These are phyloP conservation scores for Notodonta ziczac DNA, from an alignment of 2,888 invertebrate species.

Conservation along the genomic window DNA sequence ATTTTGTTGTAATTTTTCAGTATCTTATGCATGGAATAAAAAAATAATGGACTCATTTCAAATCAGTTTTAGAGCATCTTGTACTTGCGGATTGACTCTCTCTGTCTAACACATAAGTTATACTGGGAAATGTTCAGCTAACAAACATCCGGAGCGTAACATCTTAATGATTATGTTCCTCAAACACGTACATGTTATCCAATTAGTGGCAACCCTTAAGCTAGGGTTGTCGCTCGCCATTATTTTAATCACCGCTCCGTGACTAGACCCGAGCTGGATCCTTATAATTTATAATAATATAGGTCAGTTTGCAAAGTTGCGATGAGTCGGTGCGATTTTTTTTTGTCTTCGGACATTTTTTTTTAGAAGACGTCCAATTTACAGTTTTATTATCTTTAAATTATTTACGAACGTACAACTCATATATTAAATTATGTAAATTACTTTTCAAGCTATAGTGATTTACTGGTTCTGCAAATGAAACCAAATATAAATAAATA, in stretches of 20 bases:
- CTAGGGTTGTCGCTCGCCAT: constrained; percentile 49
- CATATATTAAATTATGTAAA: too few relatives aligned
- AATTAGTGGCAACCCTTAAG: constrained; percentile 44
- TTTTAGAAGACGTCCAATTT: too few relatives aligned
- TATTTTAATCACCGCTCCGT: constrained; percentile 54
- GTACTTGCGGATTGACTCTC: neutral
- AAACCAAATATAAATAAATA: too few relatives aligned
- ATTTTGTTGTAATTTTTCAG: too few relatives aligned
- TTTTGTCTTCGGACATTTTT: neutral
- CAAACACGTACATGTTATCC: constrained; percentile 43
- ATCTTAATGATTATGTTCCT: constrained; percentile 36
- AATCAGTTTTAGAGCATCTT: too few relatives aligned
- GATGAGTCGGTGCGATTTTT: neutral
- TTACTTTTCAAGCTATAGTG: too few relatives aligned
- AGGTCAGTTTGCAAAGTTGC: constrained; percentile 9
- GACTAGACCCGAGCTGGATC: constrained; percentile 41
- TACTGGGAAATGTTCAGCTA: constrained; percentile 24
- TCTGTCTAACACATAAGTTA: neutral
- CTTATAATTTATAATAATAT: constrained; percentile 51
- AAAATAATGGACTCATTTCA: too few relatives aligned
- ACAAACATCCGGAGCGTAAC: constrained; percentile 25
- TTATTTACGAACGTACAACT: too few relatives aligned
- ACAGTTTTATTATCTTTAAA: too few relatives aligned
- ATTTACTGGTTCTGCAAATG: too few relatives aligned
- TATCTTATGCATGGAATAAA: too few relatives aligned